These are phyloP conservation scores for Gadopsis bispinosus DNA, from an alignment of 2,797 vertebrate species.

Conservation along the genomic window DNA sequence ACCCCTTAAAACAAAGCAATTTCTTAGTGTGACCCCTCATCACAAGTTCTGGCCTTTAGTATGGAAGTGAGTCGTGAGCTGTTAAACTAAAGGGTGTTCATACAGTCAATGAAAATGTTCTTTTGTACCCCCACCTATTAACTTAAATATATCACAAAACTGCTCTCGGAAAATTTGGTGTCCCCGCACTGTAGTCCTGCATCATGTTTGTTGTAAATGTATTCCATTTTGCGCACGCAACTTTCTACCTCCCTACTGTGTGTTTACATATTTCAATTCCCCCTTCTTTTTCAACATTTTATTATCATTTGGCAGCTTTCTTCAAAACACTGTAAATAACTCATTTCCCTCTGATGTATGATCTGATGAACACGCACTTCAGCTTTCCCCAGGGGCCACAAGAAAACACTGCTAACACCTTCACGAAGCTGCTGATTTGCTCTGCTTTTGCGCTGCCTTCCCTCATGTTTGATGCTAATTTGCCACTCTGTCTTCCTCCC, in stretches of 20 bases:
- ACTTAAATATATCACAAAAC: not conserved
- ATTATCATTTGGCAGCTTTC: slow-evolving; percentile 57
- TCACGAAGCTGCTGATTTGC: slow-evolving; percentile 51
- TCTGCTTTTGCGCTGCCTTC: slow-evolving; percentile 31
- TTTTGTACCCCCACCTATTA: not conserved
- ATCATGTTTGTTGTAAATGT: slow-evolving; percentile 2
- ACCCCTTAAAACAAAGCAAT: too few species aligned
- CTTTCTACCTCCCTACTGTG: not conserved
- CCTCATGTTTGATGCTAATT: slow-evolving; percentile 50
- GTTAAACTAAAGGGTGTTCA: not conserved
- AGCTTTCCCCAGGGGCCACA: slow-evolving; percentile 30
- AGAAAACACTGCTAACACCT: slow-evolving; percentile 36
- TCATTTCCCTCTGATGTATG: slow-evolving; percentile 59
- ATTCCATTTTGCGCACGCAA: not conserved
- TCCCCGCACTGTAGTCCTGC: not conserved
- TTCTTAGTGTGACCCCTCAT: too few species aligned
- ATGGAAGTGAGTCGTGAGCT: too few species aligned
- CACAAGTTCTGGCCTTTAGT: too few species aligned
- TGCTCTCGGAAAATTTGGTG: not conserved
- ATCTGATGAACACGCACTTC: slow-evolving; percentile 54
- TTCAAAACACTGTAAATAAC: slow-evolving; percentile 51
- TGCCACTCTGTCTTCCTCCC: slow-evolving; percentile 40
- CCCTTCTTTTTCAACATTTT: slow-evolving; percentile 35
- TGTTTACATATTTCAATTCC: slow-evolving; percentile 33
- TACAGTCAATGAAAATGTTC: not conserved